Conservation (phyloP, 2,797 vertebrate species). For the Cygnus olor region DNA sequence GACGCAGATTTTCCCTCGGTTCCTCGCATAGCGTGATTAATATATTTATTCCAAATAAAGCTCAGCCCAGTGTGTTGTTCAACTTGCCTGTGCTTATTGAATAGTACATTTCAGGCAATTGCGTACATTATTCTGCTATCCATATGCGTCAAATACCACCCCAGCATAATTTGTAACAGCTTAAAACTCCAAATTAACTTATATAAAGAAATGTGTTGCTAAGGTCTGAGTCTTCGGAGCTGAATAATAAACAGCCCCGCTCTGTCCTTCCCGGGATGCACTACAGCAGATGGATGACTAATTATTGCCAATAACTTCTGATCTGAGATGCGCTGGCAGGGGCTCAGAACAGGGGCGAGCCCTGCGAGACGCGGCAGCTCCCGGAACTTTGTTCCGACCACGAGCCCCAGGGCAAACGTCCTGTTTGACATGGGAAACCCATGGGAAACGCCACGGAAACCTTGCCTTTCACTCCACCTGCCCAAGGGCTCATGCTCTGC, state of each 20-base stretch:
- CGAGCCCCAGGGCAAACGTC: accelerated
- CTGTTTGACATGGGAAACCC: too few species aligned
- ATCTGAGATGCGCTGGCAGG: neutral
- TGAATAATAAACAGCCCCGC: neutral
- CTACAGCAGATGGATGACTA: neutral
- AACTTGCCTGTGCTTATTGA: neutral
- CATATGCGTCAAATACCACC: neutral
- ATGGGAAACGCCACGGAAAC: neutral
- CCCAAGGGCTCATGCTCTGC: too few species aligned
- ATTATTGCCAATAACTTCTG: neutral
- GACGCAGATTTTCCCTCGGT: neutral
- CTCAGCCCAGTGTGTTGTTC: neutral
- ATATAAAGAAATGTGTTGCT: neutral
- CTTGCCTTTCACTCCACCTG: neutral
- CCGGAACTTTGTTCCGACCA: neutral
- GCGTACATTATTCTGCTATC: neutral
- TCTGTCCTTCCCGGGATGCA: neutral
- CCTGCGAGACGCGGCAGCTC: neutral
- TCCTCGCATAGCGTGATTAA: neutral
- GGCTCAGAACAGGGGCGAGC: neutral
- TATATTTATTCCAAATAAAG: neutral
- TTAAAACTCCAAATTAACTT: neutral
- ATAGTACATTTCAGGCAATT: neutral
- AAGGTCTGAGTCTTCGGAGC: neutral
- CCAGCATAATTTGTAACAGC: neutral